Evolutionary conservation across 1,140 invertebrate species (phyloP), one percentile per base, ranked within the genome.

Genomic region (Eueides isabella): DNA sequence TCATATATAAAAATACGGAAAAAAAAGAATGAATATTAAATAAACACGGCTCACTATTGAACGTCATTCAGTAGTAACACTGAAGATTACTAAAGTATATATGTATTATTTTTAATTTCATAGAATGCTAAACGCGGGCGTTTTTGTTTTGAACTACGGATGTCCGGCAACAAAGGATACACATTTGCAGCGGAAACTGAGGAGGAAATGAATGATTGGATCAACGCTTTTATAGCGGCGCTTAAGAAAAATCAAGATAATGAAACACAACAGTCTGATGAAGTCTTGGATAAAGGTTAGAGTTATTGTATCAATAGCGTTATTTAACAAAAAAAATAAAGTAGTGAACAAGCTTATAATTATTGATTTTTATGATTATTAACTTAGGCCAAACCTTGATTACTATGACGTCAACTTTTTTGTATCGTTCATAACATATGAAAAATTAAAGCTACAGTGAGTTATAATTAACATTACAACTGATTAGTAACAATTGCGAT

Each of bases 121-220:
- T 64, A 97, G 96, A 98, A 97, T 94, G 90, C 96, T 33, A 97
- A 98, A 93, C 95, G 97, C 77, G 97, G 97, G n/a, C 95, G 96
- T 79, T 96, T 95, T 86, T 97, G 97, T 89, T 98, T 99, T 93
- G 98, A 98, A 88, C 89, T 99, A 30, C 95, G 96, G 75, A 98
- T 98, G 96, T 95, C 95, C 29, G 96, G 96, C 14, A 96, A 96
- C 33, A 97, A 97, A 86, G 97, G 96, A 0, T 97, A 97, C 83
- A 95, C 97, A 26, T 94, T 98, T 79, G 97, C 97, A n/a, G 96
- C 97, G 0, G 98, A 98, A 79, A 97, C 94, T 85, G 98, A 98
- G 85, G 90, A 94, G 16, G 98, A 98, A 78, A 95, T 98, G 81
- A 96, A 96, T 80, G 97, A 97, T 85, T 99, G 98, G 98, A 92